Conservation (phyloP, 2,888 invertebrate genomes). For the Drosophila antonietae region DNA sequence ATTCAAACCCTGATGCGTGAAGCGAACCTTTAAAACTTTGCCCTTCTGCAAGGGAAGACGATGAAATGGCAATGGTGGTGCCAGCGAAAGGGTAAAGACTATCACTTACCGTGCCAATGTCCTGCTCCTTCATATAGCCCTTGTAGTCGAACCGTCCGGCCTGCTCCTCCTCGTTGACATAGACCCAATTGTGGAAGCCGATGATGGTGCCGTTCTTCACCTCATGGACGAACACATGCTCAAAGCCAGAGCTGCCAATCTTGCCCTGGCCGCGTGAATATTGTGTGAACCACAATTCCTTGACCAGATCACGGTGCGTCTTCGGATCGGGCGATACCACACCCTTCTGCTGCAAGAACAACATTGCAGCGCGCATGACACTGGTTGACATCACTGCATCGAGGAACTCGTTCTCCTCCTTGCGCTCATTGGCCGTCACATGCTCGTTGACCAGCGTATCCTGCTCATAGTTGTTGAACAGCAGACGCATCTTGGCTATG, state of each 20-base stretch:
- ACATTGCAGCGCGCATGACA: conserved; percentile 89
- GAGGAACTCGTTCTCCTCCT: conserved; percentile 92
- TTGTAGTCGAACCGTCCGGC: conserved; percentile 90
- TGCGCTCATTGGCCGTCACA: conserved; percentile 90
- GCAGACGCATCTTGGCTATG: conserved; percentile 89
- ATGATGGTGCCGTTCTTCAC: conserved; percentile 91
- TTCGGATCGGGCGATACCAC: conserved; percentile 88
- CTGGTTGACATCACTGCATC: conserved; percentile 91
- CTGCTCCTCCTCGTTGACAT: conserved; percentile 91
- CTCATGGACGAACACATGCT: conserved; percentile 96
- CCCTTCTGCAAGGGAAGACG: conserved; percentile 88
- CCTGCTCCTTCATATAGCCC: conserved; percentile 90
- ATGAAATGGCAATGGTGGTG: not conserved
- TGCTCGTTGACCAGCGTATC: conserved; percentile 90
- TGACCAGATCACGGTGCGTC: conserved; percentile 90
- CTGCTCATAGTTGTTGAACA: conserved; percentile 94
- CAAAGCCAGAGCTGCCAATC: conserved; percentile 95
- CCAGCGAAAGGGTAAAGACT: not conserved
- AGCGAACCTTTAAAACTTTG: conserved; percentile 89
- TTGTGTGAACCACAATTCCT: conserved; percentile 91
- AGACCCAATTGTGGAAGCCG: conserved; percentile 96
- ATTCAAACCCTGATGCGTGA: conserved; percentile 89
- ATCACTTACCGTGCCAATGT: conserved; percentile 89
- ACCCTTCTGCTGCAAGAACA: conserved; percentile 87
- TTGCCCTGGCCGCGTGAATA: conserved; percentile 92